Conservation (phyloP, 2,888 invertebrate genomes). For the Acrocyrtus sp. region DNA sequence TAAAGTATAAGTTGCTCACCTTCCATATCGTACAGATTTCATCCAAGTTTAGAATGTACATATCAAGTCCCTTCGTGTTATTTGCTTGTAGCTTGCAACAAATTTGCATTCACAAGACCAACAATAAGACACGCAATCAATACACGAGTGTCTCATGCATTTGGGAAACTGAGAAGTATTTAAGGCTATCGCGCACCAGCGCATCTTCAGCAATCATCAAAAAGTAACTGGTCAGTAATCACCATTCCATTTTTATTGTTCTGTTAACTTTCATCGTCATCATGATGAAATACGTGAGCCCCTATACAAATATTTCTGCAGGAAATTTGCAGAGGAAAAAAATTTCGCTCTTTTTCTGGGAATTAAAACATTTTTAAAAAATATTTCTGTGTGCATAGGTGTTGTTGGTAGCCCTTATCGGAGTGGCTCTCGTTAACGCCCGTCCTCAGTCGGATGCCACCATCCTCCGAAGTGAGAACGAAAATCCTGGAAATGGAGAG, state of each 20-base stretch:
- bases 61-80: too few relatives aligned
- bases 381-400: constrained; percentile 11
- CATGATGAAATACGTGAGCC: constrained; percentile 50
- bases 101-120: too few relatives aligned
- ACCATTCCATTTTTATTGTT: neutral
- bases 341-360: neutral
- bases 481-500: constrained; percentile 48
- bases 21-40: too few relatives aligned
- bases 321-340: neutral
- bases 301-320: neutral
- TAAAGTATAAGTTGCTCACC: too few relatives aligned
- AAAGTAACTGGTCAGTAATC: neutral
- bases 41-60: too few relatives aligned
- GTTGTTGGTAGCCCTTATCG: constrained; percentile 37
- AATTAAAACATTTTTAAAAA: neutral
- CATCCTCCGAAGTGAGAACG: constrained; percentile 43
- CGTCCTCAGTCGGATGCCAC: constrained; percentile 29
- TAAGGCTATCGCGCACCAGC: constrained; percentile 27
- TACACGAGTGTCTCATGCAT: too few relatives aligned
- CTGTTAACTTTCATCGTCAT: neutral
- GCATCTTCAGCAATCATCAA: constrained; percentile 39
- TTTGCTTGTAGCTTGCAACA: too few relatives aligned
- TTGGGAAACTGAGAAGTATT: constrained; percentile 42
- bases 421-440: constrained; percentile 23
- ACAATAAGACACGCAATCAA: too few relatives aligned